Conservation (phyloP, 2,888 invertebrate genomes). For the Kuschelorhynchus macadamiae region DNA sequence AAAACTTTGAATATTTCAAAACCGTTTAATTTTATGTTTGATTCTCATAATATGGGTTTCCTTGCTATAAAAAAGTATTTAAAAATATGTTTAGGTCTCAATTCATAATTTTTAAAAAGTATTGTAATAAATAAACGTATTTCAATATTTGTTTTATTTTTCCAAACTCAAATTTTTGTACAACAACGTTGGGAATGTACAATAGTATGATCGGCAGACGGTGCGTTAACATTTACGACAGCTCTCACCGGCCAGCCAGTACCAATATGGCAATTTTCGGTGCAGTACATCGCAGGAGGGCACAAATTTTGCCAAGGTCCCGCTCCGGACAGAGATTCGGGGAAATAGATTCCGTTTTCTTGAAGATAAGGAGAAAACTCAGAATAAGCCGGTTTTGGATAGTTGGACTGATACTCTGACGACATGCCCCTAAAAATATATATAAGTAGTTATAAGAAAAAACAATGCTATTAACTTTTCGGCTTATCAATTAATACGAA, state of each 20-base stretch:
- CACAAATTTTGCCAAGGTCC: conserved; percentile 64
- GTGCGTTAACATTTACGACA: conserved; percentile 55
- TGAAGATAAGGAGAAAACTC: conserved; percentile 61
- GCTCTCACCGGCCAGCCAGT: conserved; percentile 65
- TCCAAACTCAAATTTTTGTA: no score
- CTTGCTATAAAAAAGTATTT: no score
- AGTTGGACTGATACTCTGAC: conserved; percentile 62
- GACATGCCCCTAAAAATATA: conserved; percentile 61
- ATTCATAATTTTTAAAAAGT: no score
- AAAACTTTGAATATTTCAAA: no score
- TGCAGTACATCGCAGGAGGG: conserved; percentile 67
- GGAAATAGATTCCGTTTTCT: conserved; percentile 59
- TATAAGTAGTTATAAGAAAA: background rate
- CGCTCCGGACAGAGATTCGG: conserved; percentile 58
- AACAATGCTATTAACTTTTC: background rate
- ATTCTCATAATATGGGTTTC: no score
- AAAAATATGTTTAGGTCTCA: no score
- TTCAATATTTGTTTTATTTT: no score
- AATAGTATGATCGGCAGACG: background rate
- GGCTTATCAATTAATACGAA: no score
- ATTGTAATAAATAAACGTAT: no score
- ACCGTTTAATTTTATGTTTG: no score
- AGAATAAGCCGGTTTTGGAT: conserved; percentile 60
- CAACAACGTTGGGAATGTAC: conserved; percentile 15
- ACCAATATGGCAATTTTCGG: conserved; percentile 68